Evolutionary conservation across 2,113 vertebrate genomes (phyloP), one percentile per base, ranked within the genome.

Genomic region (Panurus biarmicus): DNA sequence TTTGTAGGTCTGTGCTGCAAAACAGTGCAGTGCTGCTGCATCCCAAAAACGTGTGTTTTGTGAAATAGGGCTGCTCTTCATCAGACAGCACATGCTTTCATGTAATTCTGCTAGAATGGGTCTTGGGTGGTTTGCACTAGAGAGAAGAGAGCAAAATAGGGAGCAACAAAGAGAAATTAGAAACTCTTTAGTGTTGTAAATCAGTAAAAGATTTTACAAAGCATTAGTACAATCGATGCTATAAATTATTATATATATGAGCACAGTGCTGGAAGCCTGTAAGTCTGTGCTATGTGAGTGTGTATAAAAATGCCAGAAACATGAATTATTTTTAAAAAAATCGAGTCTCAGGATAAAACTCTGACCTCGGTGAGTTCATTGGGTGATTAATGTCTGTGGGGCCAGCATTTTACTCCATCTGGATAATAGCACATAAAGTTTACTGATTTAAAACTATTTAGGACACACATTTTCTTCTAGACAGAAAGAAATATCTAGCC

Each of bases 231-330:
- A 74, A 86, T 36, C 31, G 72, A 17, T 94, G 24, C 48, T 78
- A 82, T 84, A 85, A 94, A 91, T 85, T 7, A 38, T 71, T 36
- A 23, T n/a, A 29, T 38, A 42, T 42, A 18, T 48, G 14, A 51
- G 38, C 53, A 58, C 1, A 28, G 35, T 31, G 29, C 33, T 44
- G 87, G 66, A 96, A 89, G 61, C 75, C 78, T 90, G 57, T 70
- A 78, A 90, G 82, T 69, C 62, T 82, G 22, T 40, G 44, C 62
- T 83, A 50, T n/a, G 11, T 67, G 87, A 89, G 38, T 60, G 17
- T 75, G 40, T 62, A 85, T 93, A 79, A 95, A 94, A 91, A 72
- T 70, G 75, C 70, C 90, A 94, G 50, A 89, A 85, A 82, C 22
- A 65, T 33, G n/a, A 87, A 24, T 57, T 85, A 54, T 89, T 92